Percentiles rank a stretch among this genome's conserved stretches.
Conservation (phyloP, 2,888 invertebrate genomes). For the Pachycephus smyrnensis region DNA sequence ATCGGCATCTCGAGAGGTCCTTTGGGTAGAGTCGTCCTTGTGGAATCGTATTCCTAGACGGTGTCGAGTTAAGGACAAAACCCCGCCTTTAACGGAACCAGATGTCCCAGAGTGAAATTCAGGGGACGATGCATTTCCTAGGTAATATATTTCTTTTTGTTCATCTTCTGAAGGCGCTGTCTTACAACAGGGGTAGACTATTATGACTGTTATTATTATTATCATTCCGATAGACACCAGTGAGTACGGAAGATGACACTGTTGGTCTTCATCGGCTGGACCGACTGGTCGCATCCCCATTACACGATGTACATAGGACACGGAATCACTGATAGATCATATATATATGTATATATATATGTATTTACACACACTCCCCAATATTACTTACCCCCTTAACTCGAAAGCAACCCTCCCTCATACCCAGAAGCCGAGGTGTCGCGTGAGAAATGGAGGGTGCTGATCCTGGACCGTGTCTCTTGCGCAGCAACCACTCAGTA, state of each 20-base stretch:
- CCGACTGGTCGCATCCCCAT: neutral
- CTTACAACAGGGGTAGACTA: neutral
- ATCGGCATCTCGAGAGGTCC: neutral
- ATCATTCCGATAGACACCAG: neutral
- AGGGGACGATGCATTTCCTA: neutral
- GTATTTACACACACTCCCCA: neutral
- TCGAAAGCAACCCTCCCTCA: neutral
- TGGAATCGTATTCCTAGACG: neutral
- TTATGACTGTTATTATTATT: neutral
- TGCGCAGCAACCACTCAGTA: slow-evolving; percentile 25
- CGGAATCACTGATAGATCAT: neutral
- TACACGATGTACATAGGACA: neutral
- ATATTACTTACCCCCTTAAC: neutral
- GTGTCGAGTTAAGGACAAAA: neutral
- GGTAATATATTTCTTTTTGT: neutral
- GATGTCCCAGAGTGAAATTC: neutral
- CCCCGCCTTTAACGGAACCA: neutral
- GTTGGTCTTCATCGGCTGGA: neutral
- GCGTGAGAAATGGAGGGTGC: slow-evolving; percentile 51
- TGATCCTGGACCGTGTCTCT: slow-evolving; percentile 15
- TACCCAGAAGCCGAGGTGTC: slow-evolving; percentile 33
- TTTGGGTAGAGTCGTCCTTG: neutral
- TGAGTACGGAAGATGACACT: slow-evolving; percentile 3
- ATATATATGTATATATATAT: neutral
- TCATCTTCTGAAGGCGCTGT: neutral